Base-by-base conservation (phyloP, 2,797 vertebrate species). In the Gallirallus australis region DNA sequence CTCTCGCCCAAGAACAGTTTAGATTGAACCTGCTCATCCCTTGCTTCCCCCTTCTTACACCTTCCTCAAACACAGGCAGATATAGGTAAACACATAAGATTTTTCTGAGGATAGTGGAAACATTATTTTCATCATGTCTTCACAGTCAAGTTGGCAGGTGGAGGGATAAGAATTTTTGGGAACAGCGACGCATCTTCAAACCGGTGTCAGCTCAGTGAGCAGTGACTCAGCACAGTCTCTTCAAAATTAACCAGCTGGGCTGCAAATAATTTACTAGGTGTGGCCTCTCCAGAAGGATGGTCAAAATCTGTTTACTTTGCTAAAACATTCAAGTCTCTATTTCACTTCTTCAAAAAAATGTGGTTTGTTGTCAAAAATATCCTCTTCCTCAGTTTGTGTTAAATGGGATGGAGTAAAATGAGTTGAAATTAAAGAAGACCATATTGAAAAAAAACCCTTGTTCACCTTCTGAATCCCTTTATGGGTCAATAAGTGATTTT, bases 71-170 rank as follows among this genome's bases (percentile, higher is more conserved):
- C 21, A 11, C 6, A 53, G 65, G 35, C 39, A 70, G 24, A 48
- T 64, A 33, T 0, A 65, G 50, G 54, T 63, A 68, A 86, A 79
- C 60, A 18, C 2, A 2, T 59, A 18, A 0, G 1, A 40, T 52
- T 72, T 93, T 83, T 25, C 24, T 66, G 30, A 70, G 57, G 27
- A 16, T 60, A 39, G 16, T 47, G 21, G 30, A 52, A 75, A 50
- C 28, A 72, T 91, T 40, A 24, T 78, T 83, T 96, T 96, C 45
- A 27, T 61, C 28, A 39, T 9, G 7, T 71, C 19, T 48, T 60
- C 17, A 18, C 21, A 33, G 31, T 1, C 50, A 92, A 37, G 6
- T 37, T 78, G 73, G 11, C 63, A 72, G 52, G 48, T 35, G 5
- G n/a, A 31, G 6, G n/a, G 17, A 33, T 54, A 47, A 50, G 35